A percentile compares a stretch with the other conserved stretches of the same genome.
Conservation (phyloP, 2,797 vertebrate genomes). For the Siniperca obscura region DNA sequence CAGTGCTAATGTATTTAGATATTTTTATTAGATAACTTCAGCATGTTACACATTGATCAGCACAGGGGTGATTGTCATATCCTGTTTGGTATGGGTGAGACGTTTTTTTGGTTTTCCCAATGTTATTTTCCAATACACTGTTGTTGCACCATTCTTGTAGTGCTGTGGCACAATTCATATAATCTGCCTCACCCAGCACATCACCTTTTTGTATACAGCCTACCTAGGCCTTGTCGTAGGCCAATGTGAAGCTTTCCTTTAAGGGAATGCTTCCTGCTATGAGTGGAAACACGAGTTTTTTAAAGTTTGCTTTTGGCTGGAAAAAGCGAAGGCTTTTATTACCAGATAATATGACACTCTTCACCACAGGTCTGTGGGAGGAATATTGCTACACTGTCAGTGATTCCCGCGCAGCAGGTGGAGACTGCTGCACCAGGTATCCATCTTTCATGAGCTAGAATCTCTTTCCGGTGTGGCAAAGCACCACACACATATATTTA, state of each 20-base stretch:
- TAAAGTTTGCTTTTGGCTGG: conserved; percentile 53
- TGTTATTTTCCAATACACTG: neutral
- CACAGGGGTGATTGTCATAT: neutral
- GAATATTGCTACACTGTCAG: conserved; percentile 58
- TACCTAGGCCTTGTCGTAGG: neutral
- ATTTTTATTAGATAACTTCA: neutral
- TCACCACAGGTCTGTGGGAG: conserved; percentile 62
- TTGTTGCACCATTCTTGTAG: neutral
- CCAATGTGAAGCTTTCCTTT: neutral
- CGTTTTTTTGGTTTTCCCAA: neutral
- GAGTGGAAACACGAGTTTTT: conserved; percentile 3
- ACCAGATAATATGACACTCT: conserved; percentile 59
- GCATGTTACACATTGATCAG: neutral
- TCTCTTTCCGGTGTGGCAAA: conserved; percentile 40
- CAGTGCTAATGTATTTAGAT: neutral
- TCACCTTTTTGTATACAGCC: neutral
- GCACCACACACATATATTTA: conserved; percentile 56
- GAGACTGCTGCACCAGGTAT: conserved; percentile 52
- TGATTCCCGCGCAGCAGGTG: conserved; percentile 64
- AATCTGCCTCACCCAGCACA: neutral
- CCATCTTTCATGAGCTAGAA: conserved; percentile 62
- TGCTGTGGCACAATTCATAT: neutral
- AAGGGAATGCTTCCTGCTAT: neutral
- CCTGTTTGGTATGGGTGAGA: neutral
- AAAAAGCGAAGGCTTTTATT: conserved; percentile 67